Conservation (phyloP, 2,113 vertebrate genomes). For the Pachyramphus minor region DNA sequence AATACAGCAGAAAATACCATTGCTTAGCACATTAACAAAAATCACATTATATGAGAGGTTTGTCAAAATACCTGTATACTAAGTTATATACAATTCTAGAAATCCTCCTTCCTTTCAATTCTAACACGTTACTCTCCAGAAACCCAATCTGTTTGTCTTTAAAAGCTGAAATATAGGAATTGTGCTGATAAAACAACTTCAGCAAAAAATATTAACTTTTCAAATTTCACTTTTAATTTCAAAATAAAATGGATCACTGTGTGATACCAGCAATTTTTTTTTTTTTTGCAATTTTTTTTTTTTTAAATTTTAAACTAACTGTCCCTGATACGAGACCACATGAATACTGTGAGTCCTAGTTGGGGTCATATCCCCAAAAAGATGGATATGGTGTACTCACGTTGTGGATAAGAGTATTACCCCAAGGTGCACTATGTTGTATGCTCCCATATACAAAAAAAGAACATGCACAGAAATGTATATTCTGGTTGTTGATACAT, state of each 20-base stretch:
- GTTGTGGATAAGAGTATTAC: background rate
- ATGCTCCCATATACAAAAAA: background rate
- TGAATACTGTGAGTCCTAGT: background rate
- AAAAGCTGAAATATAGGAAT: background rate
- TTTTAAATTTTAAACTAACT: background rate
- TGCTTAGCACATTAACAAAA: slow-evolving; percentile 43
- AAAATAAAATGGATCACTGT: background rate
- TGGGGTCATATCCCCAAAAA: background rate
- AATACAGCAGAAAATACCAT: slow-evolving; percentile 40
- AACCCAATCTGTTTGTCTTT: background rate
- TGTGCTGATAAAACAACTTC: background rate
- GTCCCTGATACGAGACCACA: background rate
- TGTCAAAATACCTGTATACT: slow-evolving; percentile 6
- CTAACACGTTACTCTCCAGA: background rate
- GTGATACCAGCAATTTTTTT: background rate
- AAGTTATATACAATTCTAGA: slow-evolving; percentile 30
- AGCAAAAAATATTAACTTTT: background rate
- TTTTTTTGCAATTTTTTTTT: background rate
- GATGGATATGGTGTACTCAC: background rate
- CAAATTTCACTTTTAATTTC: slow-evolving; percentile 9
- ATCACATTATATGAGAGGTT: background rate
- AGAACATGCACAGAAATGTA: background rate
- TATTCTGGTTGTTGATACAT: slow-evolving; percentile 5
- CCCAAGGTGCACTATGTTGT: slow-evolving; percentile 15
- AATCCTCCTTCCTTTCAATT: background rate